phyloP scores from a whole-genome alignment of 2,797 vertebrate genomes.

The Cuculus canorus region DNA sequence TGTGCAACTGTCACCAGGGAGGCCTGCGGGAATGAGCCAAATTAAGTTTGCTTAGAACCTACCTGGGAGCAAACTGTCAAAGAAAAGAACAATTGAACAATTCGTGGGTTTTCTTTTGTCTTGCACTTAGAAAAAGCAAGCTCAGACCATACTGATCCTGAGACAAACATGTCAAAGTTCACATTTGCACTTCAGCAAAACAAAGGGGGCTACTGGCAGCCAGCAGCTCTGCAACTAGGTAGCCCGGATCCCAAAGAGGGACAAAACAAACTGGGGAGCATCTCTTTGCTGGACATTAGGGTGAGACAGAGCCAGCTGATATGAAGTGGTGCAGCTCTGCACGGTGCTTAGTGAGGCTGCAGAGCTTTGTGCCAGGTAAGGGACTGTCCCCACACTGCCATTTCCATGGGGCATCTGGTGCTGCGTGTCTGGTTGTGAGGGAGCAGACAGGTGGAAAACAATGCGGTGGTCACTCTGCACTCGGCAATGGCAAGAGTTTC shows the following conservation, averaged over 20 bases:
- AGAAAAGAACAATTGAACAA: conserved; percentile 1
- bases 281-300: background rate
- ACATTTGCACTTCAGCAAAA: background rate
- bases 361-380: background rate
- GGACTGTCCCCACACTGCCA: accelerated
- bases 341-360: background rate
- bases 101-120: background rate
- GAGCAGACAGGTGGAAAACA: background rate
- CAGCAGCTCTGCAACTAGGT: background rate
- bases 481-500: background rate
- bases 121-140: background rate
- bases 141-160: background rate
- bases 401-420: background rate
- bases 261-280: background rate
- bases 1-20: background rate
- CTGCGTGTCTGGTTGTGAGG: background rate
- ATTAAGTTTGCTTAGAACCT: background rate
- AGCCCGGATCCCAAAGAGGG: background rate
- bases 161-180: background rate
- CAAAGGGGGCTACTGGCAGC: background rate
- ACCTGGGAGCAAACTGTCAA: background rate
- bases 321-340: accelerated
- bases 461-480: background rate
- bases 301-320: background rate
- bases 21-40: background rate